phyloP scores from a whole-genome alignment of 2,797 vertebrate genomes.

The Notoglanidium macrostoma region DNA sequence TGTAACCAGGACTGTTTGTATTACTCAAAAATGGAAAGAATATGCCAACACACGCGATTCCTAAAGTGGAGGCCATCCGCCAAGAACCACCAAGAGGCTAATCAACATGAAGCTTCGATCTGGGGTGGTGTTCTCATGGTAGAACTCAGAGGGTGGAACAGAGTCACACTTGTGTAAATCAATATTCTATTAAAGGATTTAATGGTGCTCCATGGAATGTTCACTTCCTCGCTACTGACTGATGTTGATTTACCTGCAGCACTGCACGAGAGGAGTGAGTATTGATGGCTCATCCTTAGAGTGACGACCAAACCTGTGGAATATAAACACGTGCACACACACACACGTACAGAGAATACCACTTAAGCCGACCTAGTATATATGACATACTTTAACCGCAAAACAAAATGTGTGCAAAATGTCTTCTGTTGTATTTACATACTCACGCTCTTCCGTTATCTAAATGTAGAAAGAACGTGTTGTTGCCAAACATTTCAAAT shows the following conservation, averaged over 20 bases:
- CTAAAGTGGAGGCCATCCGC: not conserved
- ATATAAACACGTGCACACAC: not conserved
- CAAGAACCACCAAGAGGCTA: not conserved
- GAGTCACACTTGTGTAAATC: not conserved
- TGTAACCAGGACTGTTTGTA: not conserved
- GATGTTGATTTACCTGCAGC: slow-evolving; percentile 84
- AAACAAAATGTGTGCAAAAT: not conserved
- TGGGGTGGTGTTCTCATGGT: not conserved
- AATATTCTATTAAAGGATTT: not conserved
- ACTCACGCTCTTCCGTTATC: slow-evolving; percentile 93
- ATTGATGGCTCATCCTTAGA: slow-evolving; percentile 93
- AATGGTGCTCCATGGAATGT: not conserved
- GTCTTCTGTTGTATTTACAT: not conserved
- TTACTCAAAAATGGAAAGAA: not conserved
- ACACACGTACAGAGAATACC: not conserved
- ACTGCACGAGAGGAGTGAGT: slow-evolving; percentile 87
- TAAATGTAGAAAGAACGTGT: slow-evolving; percentile 89
- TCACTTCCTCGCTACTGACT: not conserved
- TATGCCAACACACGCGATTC: not conserved
- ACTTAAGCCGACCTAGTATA: not conserved
- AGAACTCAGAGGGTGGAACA: too few relatives aligned
- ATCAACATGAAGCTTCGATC: not conserved
- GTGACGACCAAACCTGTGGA: slow-evolving; percentile 87
- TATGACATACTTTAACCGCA: too few relatives aligned
- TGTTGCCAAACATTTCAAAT: slow-evolving; percentile 93